Conservation (phyloP, 2,888 invertebrate genomes). For the Philopedon plagiatum region DNA sequence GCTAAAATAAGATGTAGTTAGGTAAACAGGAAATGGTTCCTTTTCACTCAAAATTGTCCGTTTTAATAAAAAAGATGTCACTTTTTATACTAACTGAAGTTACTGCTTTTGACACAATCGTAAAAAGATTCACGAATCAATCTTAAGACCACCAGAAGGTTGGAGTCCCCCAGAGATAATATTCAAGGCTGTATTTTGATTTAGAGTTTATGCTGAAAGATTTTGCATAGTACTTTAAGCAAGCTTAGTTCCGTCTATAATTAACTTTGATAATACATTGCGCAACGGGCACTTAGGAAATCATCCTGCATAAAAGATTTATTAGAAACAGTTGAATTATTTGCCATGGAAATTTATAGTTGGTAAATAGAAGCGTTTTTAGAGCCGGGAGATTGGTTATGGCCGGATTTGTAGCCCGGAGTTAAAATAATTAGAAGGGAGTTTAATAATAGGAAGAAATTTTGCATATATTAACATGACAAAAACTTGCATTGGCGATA, state of each 20-base stretch:
- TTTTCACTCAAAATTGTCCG: too few relatives aligned
- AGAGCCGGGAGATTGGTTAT: neutral
- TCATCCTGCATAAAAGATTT: conserved; percentile 26
- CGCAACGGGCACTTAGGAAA: conserved; percentile 24
- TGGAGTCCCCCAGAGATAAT: neutral
- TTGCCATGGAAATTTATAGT: conserved; percentile 20
- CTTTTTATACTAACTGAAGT: too few relatives aligned
- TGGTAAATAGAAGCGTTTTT: conserved; percentile 17
- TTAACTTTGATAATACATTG: conserved; percentile 35
- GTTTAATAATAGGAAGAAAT: neutral
- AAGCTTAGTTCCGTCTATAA: conserved; percentile 13
- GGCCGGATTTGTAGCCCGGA: neutral
- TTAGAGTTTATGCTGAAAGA: conserved; percentile 21
- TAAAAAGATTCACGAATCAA: too few relatives aligned
- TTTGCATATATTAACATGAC: neutral
- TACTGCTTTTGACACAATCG: too few relatives aligned
- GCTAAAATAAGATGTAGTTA: too few relatives aligned
- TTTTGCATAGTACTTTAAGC: conserved; percentile 15
- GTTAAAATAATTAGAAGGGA: neutral
- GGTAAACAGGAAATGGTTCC: too few relatives aligned
- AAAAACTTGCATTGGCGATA: too few relatives aligned
- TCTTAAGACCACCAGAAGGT: neutral
- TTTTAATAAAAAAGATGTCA: too few relatives aligned
- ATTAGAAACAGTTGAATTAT: conserved; percentile 24
- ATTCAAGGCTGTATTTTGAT: conserved; percentile 13